phyloP scores from a whole-genome alignment of 2,888 invertebrate genomes.

The Melangyna quadrimaculata region DNA sequence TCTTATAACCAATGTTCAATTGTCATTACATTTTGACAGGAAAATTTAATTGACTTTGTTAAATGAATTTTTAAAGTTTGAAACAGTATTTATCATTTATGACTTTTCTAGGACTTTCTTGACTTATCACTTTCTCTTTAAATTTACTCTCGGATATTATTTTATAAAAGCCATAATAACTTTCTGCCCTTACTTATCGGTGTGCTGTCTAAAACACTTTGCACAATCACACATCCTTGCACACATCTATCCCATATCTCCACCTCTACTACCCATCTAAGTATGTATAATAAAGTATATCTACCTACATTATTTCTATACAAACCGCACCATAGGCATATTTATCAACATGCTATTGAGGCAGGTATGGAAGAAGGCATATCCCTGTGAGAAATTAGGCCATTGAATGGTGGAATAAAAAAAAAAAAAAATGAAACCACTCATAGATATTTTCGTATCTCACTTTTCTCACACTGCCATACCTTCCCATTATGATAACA shows the following conservation, averaged over 20 bases:
- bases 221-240: neutral
- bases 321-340: constrained; percentile 1
- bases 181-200: neutral
- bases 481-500: too few relatives aligned
- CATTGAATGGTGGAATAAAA: constrained; percentile 50
- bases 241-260: neutral
- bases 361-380: neutral
- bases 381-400: constrained; percentile 51
- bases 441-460: constrained; percentile 18
- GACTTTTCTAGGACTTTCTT: neutral
- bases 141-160: neutral
- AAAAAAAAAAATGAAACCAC: too few relatives aligned
- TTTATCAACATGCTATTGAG: neutral
- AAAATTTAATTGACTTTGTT: too few relatives aligned
- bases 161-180: constrained; percentile 13
- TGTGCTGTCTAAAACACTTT: constrained; percentile 8
- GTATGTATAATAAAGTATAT: too few relatives aligned
- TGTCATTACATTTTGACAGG: too few relatives aligned
- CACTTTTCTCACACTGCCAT: neutral
- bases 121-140: neutral
- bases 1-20: too few relatives aligned
- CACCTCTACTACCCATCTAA: neutral
- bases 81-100: constrained; percentile 7
- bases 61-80: constrained; percentile 5
- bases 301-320: constrained; percentile 3